Percentiles rank a stretch among this genome's conserved stretches.
Conservation (phyloP, 2,113 vertebrate genomes). For the Eptatretus burgeri region DNA sequence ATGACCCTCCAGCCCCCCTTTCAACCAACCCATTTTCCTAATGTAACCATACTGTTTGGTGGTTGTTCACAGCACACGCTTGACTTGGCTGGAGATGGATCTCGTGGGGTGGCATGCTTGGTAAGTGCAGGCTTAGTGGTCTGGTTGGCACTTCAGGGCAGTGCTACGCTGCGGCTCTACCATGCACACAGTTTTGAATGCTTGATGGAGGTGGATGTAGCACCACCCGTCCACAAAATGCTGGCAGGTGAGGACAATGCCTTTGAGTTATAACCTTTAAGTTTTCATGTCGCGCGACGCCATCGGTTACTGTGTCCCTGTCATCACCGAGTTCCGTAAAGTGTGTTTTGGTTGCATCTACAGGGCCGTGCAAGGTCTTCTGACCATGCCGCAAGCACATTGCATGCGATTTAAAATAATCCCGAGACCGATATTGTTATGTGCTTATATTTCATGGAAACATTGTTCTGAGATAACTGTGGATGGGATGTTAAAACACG, state of each 20-base stretch:
- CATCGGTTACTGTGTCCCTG: neutral
- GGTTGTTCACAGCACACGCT: constrained; percentile 32
- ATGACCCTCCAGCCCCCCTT: too few relatives aligned
- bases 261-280: neutral
- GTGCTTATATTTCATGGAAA: too few relatives aligned
- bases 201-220: constrained; percentile 61
- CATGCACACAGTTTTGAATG: constrained; percentile 55
- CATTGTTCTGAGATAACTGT: neutral
- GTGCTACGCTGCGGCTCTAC: constrained; percentile 67
- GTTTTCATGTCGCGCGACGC: neutral
- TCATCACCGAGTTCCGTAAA: neutral
- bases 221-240: constrained; percentile 92
- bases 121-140: constrained; percentile 46
- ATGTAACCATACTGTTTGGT: too few relatives aligned
- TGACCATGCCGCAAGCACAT: too few relatives aligned
- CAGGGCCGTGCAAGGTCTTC: too few relatives aligned
- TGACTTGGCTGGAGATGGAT: constrained; percentile 46
- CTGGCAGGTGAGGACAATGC: constrained; percentile 32
- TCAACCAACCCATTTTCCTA: too few relatives aligned
- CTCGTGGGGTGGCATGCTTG: constrained; percentile 65
- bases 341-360: too few relatives aligned
- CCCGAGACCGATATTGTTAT: too few relatives aligned
- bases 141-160: constrained; percentile 67
- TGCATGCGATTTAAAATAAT: too few relatives aligned
- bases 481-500: too few relatives aligned